A percentile compares a stretch with the other conserved stretches of the same genome.
Conservation (phyloP, 64 coral and sea anemone genomes). For the Montipora efflorescens region DNA sequence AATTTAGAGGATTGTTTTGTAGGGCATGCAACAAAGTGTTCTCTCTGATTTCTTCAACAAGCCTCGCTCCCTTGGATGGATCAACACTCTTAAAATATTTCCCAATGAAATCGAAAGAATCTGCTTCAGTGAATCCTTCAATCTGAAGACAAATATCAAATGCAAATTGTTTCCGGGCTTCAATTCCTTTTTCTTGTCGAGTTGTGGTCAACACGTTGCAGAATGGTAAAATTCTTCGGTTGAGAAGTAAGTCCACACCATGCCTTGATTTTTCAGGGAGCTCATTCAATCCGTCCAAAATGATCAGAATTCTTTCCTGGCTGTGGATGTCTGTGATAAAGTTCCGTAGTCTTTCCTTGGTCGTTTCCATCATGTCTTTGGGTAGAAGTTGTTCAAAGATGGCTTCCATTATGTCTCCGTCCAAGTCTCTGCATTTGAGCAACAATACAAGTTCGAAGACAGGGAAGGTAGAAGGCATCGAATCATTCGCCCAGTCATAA, state of each 20-base stretch:
- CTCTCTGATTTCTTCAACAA: not conserved
- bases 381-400: slow-evolving; percentile 41
- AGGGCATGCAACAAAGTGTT: not conserved
- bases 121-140: not conserved
- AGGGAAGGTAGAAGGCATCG: not conserved
- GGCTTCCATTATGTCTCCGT: slow-evolving; percentile 17
- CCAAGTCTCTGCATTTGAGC: slow-evolving; percentile 26
- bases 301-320: slow-evolving; percentile 6
- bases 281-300: slow-evolving; percentile 47
- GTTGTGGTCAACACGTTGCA: slow-evolving; percentile 38
- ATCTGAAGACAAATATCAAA: not conserved
- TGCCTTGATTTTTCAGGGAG: not conserved
- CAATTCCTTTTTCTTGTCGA: slow-evolving; percentile 38
- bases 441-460: slow-evolving; percentile 21
- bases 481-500: slow-evolving; percentile 19
- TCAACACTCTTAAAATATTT: not conserved
- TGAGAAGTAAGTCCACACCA: slow-evolving; percentile 5
- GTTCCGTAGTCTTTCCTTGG: not conserved
- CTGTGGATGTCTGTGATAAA: not conserved
- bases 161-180: not conserved
- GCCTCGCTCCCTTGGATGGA: not conserved
- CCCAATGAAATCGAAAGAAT: not conserved
- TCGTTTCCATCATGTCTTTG: not conserved
- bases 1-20: slow-evolving; percentile 8
- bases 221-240: not conserved